Conservation (phyloP, 2,113 vertebrate genomes). For the Bungarus multicinctus region DNA sequence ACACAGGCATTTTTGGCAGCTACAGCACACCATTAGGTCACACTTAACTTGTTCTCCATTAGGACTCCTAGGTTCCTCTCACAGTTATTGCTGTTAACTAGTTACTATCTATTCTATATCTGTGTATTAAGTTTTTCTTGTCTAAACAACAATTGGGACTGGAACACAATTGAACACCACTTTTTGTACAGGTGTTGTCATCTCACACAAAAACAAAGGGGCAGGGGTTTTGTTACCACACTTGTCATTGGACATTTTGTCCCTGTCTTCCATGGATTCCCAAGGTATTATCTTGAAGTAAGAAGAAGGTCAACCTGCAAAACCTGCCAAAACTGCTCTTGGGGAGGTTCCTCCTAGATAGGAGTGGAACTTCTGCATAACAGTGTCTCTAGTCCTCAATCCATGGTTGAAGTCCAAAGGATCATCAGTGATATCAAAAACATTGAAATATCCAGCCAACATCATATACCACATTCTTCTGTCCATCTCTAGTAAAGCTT, state of each 20-base stretch:
- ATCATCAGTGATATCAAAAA: background rate
- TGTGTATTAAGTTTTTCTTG: background rate
- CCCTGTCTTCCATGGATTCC: background rate
- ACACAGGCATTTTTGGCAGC: background rate
- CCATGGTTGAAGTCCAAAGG: too few relatives aligned
- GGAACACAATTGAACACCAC: background rate
- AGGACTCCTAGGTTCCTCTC: background rate
- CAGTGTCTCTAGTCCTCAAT: too few relatives aligned
- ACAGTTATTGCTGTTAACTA: background rate
- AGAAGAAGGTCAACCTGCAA: background rate
- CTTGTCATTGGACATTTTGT: background rate
- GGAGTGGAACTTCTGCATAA: too few relatives aligned
- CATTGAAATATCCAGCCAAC: background rate
- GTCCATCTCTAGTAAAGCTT: background rate
- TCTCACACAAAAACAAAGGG: background rate
- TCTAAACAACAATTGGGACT: background rate
- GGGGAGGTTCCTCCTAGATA: too few relatives aligned
- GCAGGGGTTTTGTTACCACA: background rate
- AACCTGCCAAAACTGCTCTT: background rate
- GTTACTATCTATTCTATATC: background rate
- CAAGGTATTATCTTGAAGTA: background rate
- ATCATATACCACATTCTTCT: background rate
- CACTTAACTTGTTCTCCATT: background rate
- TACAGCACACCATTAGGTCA: background rate
- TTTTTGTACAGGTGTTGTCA: background rate